Conservation (phyloP, 1,140 invertebrate genomes). For the Carcinoscorpius rotundicauda region DNA sequence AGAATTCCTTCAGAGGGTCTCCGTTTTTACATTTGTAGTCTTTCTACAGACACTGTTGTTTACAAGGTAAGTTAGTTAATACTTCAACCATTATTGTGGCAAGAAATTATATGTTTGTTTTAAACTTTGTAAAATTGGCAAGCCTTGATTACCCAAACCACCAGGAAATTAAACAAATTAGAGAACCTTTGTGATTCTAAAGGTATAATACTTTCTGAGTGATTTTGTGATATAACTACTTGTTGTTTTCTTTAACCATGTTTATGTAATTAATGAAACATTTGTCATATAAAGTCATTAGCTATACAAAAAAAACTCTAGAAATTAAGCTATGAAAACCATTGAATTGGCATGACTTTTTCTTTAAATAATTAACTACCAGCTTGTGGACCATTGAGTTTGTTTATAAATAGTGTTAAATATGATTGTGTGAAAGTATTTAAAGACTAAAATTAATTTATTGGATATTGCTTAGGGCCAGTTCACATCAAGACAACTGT, state of each 20-base stretch:
- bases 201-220: too few species aligned
- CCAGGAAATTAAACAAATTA: too few species aligned
- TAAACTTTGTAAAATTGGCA: neutral
- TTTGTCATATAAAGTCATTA: too few species aligned
- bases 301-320: too few species aligned
- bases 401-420: neutral
- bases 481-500: conserved; percentile 89
- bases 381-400: conserved; percentile 7
- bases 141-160: neutral
- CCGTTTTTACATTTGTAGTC: conserved; percentile 92
- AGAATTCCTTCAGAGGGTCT: conserved; percentile 59
- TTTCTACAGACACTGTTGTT: conserved; percentile 81
- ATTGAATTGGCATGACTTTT: neutral
- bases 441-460: too few species aligned
- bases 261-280: too few species aligned
- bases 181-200: too few species aligned
- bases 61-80: conserved; percentile 56
- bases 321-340: too few species aligned
- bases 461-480: conserved; percentile 48
- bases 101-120: neutral
- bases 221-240: too few species aligned
- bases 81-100: neutral
- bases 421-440: too few species aligned
- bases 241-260: too few species aligned
- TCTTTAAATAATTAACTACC: conserved; percentile 1